These are phyloP conservation scores for Conchocele bisecta DNA, from an alignment of 2,888 invertebrate species.

Conservation along the genomic window DNA sequence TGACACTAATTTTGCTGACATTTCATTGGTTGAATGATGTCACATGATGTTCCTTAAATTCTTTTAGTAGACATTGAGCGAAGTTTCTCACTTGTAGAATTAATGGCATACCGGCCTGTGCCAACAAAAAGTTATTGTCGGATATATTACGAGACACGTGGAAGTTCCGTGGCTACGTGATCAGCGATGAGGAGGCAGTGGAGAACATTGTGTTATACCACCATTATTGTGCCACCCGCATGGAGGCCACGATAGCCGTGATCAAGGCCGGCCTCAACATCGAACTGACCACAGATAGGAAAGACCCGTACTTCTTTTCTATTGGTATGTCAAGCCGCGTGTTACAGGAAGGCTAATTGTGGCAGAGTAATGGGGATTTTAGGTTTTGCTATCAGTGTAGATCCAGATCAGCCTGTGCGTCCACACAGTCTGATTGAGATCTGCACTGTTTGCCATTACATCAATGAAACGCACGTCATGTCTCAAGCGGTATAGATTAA, in stretches of 20 bases:
- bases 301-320: slow-evolving; percentile 59
- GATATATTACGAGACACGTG: slow-evolving; percentile 60
- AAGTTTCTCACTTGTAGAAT: slow-evolving; percentile 42
- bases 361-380: too few relatives aligned
- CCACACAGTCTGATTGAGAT: too few relatives aligned
- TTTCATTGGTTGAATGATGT: neutral
- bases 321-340: slow-evolving; percentile 51
- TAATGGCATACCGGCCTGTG: slow-evolving; percentile 66
- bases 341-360: too few relatives aligned
- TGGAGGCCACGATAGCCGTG: slow-evolving; percentile 69
- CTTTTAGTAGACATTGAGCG: neutral
- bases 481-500: too few relatives aligned
- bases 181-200: slow-evolving; percentile 79
- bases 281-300: slow-evolving; percentile 65
- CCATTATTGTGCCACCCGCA: slow-evolving; percentile 68
- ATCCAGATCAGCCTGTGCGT: too few relatives aligned
- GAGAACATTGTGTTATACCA: slow-evolving; percentile 70
- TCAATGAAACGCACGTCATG: too few relatives aligned
- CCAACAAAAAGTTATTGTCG: slow-evolving; percentile 57
- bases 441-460: too few relatives aligned
- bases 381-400: too few relatives aligned
- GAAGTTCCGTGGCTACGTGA: slow-evolving; percentile 77
- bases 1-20: too few relatives aligned
- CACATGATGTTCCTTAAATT: neutral
- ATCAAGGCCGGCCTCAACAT: slow-evolving; percentile 73